Percentiles rank a stretch among this genome's conserved stretches.
Evolutionary conservation across 2,888 invertebrate species (phyloP).

Genomic region (Drosophila cracens): DNA sequence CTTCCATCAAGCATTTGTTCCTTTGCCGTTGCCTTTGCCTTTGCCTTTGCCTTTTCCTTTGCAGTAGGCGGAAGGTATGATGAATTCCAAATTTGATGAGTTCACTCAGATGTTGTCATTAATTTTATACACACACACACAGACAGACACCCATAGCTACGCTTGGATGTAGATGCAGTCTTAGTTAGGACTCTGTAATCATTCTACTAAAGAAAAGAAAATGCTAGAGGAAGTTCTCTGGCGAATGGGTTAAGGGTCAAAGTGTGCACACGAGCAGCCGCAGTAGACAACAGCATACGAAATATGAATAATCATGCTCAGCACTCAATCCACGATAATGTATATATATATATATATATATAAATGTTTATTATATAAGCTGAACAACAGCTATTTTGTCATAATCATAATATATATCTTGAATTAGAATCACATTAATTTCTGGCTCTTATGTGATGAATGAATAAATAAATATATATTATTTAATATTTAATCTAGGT

Average conservation of each 20-base stretch:
- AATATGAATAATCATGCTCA: constrained; percentile 19
- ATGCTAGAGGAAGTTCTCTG: constrained; percentile 16
- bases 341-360: constrained; percentile 1
- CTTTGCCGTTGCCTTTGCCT: constrained; percentile 14
- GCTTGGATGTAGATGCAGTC: constrained; percentile 5
- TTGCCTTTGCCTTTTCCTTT: constrained; percentile 19
- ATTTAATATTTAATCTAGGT: neutral
- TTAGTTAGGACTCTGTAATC: constrained; percentile 28
- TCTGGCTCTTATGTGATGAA: neutral
- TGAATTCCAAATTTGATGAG: constrained; percentile 81
- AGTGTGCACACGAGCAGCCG: constrained; percentile 54
- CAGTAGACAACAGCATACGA: constrained; percentile 9
- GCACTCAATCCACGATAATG: neutral
- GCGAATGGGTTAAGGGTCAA: constrained; percentile 58
- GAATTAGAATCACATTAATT: fast-evolving
- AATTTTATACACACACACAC: constrained; percentile 66
- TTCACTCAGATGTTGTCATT: constrained; percentile 81
- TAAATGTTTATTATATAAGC: neutral
- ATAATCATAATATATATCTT: neutral
- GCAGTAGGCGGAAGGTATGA: constrained; percentile 81
- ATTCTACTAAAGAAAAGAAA: constrained; percentile 29
- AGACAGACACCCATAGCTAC: constrained; percentile 45
- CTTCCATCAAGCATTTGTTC: constrained; percentile 4
- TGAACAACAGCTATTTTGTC: neutral
- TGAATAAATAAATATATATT: neutral